Evolutionary conservation across 1,140 invertebrate species (phyloP), one percentile per base, ranked within the genome.

Genomic region (Cylas formicarius): DNA sequence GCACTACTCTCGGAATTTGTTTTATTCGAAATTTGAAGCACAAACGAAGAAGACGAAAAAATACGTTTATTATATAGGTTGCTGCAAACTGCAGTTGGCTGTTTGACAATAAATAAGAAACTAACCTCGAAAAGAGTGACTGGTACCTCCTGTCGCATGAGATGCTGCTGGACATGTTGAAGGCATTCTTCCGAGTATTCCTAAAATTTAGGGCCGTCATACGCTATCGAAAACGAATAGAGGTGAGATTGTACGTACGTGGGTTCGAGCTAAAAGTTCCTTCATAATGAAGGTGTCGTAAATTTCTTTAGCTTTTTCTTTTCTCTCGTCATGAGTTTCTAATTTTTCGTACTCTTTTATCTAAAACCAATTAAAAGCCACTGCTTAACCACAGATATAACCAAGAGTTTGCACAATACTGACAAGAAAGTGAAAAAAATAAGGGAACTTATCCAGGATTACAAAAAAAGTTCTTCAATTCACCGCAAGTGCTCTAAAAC

Each of bases 251-350:
- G 10, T 22, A 54, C 84, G 88, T 77, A 94, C 95, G 75, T 99
- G 94, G 60, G 94, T 86, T 74, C 96, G 91, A 44, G 95, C 88
- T 62, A 99, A 77, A 64, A 99, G 79, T 81, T 99, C 97, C 70
- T 96, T 96, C 97, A 99, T 99, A 63, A 99, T 98, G 77, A 95
- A 99, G 77, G 97, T 96, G 72, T 99, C 97, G 72, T 99, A 99
- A 63, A 99, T 95, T 69, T 97, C 90, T 65, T 88, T 80, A 36
- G 95, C 94, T 56, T 90, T 79, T 68, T 90, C 88, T 73, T 88
- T 81, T 67, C 95, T 78, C 58, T 99, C 96, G 57, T 99, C 95
- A 23, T 87, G 80, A 59, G 89, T 91, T 70, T 99, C 96, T 61
- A 97, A 74, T 75, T 97, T 98, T 75, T 98, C 93, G 74, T 91